Percentiles rank a stretch among this genome's conserved stretches.
phyloP scores from a whole-genome alignment of 2,113 vertebrate species.

The Spermophilus dauricus region DNA sequence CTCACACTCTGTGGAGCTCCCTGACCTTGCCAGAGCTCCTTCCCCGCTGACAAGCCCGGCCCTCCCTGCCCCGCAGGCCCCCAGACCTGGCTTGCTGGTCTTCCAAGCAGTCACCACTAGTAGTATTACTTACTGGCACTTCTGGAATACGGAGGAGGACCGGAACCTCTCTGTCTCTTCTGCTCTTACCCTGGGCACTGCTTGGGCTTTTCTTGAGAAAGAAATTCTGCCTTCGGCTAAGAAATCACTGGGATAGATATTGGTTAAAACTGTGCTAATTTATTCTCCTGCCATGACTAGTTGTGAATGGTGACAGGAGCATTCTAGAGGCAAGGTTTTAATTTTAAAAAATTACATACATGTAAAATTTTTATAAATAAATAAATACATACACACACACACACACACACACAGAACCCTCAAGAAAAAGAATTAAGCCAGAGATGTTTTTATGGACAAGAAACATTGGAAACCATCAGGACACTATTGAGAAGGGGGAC shows the following conservation, averaged over 20 bases:
- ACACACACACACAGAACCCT: too few relatives aligned
- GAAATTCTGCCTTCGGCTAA: too few relatives aligned
- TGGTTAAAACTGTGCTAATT: too few relatives aligned
- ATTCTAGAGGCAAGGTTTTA: too few relatives aligned
- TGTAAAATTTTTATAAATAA: too few relatives aligned
- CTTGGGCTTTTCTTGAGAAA: background rate
- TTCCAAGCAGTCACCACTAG: background rate
- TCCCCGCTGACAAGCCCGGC: background rate
- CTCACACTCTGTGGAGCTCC: background rate
- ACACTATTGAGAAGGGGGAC: background rate
- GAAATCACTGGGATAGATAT: too few relatives aligned
- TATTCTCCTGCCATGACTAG: too few relatives aligned
- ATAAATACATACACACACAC: too few relatives aligned
- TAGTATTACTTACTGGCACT: too few relatives aligned
- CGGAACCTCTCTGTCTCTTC: background rate
- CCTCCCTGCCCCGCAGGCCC: too few relatives aligned
- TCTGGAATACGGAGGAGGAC: background rate
- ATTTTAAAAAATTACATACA: too few relatives aligned
- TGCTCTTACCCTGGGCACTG: background rate
- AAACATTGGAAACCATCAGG: background rate
- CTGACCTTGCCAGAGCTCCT: background rate
- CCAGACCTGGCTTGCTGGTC: background rate
- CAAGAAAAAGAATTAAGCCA: background rate
- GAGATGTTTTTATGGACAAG: background rate
- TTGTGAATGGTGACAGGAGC: too few relatives aligned